Evolutionary conservation across 35 echinoderm and acorn worm genomes (phyloP).

Genomic region (Lytechinus pictus): DNA sequence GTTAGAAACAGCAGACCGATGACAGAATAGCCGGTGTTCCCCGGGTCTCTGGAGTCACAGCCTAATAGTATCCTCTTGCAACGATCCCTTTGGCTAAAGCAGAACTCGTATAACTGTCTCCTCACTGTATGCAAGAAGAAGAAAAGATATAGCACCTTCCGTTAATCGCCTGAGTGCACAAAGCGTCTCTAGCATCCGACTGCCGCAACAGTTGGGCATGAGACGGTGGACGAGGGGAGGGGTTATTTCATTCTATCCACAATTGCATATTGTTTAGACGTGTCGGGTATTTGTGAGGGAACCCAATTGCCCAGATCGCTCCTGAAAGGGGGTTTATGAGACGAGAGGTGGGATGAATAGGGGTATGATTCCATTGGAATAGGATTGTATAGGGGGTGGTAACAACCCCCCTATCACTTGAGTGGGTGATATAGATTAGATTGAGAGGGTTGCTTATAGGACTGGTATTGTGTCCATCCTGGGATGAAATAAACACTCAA

Average conservation of each 20-base stretch:
- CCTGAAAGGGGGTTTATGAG: background rate
- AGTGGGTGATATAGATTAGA: background rate
- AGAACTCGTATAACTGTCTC: constrained; percentile 39
- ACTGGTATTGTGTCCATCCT: background rate
- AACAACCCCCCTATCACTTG: constrained; percentile 20
- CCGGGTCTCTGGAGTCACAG: background rate
- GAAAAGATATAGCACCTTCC: constrained; percentile 3
- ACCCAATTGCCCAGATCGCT: constrained; percentile 7
- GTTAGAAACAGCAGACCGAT: background rate
- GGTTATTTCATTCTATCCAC: background rate
- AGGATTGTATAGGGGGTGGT: background rate
- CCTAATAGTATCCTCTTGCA: constrained; percentile 26
- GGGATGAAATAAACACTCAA: background rate
- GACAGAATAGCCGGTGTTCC: background rate
- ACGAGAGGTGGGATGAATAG: constrained; percentile 32
- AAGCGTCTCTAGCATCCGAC: background rate
- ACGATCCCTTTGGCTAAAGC: constrained; percentile 9
- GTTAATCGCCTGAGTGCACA: constrained; percentile 11
- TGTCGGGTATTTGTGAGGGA: background rate
- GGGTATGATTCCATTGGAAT: background rate
- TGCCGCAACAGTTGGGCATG: background rate
- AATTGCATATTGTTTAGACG: background rate
- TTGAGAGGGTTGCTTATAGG: background rate
- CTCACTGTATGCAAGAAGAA: background rate
- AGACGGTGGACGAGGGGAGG: background rate